Evolutionary conservation across 2,888 invertebrate species (phyloP), one percentile per base, ranked within the genome.

Genomic region (Entomobrya multifasciata): DNA sequence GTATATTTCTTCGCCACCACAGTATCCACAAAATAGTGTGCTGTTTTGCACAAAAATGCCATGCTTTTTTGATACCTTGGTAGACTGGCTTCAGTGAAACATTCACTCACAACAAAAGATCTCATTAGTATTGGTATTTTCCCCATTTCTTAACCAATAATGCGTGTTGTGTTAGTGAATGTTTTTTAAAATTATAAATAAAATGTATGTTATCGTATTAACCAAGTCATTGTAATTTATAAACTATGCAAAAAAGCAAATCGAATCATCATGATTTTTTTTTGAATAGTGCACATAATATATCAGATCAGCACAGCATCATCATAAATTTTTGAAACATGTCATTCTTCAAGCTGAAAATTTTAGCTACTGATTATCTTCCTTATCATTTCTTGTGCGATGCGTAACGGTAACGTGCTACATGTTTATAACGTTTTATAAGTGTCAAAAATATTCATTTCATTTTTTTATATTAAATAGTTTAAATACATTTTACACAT

Each of bases 241-340:
- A n/a, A n/a, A n/a, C n/a, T n/a, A n/a, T n/a, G n/a, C n/a, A n/a
- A 44, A 20, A 41, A 17, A 44, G 67, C 41, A 67, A 67, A 41
- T 10, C 67, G 67, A 67, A 67, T 67, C 67, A 10, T 2, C 41
- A 67, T 44, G 36, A 22, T 49, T 47, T 49, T 17, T 67, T 41
- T 47, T 25, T 47, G 30, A 36, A 55, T 57, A 25, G 49, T 25
- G 27, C 47, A 76, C 27, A 30, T 55, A 30, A 27, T 27, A 44
- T n/a, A n/a, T n/a, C n/a, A n/a, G n/a, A n/a, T n/a, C n/a, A n/a
- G n/a, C n/a, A n/a, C n/a, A n/a, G n/a, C n/a, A 70, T 5, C 11
- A 44, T 67, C 20, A 67, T 67, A 2, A 11, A 41, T 49, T 25
- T 36, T 76, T 76, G 76, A 55, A 76, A 52, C 30, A 74, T 27